These are phyloP conservation scores for Hecatera dysodea DNA, from an alignment of 2,888 invertebrate genomes.

Conservation along the genomic window DNA sequence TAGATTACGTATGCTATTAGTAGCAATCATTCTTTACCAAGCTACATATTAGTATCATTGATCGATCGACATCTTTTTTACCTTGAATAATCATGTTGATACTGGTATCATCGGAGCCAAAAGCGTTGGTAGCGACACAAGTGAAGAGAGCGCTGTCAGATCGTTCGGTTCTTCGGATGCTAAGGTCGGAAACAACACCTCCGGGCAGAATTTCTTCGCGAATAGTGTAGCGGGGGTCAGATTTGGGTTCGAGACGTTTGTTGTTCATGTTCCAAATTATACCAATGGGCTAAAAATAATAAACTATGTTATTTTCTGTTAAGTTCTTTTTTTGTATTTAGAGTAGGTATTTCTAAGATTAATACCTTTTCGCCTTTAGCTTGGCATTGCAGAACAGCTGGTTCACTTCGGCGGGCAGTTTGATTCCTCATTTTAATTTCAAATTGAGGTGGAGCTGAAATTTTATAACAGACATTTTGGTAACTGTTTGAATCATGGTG, in stretches of 20 bases:
- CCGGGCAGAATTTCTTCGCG: conserved; percentile 96
- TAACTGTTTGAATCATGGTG: neutral
- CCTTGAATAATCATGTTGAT: conserved; percentile 98
- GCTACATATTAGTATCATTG: neutral
- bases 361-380: conserved; percentile 96
- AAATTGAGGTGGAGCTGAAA: conserved; percentile 97
- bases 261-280: conserved; percentile 99
- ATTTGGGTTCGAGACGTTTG: conserved; percentile 97
- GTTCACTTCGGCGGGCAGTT: conserved; percentile 97
- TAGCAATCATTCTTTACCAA: neutral
- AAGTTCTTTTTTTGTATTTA: neutral
- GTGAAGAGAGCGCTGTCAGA: conserved; percentile 97
- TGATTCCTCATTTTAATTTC: conserved; percentile 97
- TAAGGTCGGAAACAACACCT: conserved; percentile 96
- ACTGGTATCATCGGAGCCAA: conserved; percentile 98
- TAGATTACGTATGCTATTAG: conserved; percentile 24
- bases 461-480: conserved; percentile 72
- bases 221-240: conserved; percentile 96
- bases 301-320: neutral
- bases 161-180: conserved; percentile 97
- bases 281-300: conserved; percentile 93
- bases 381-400: conserved; percentile 97
- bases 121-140: conserved; percentile 98
- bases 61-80: conserved; percentile 71
- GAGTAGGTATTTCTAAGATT: no score